Evolutionary conservation across 2,797 vertebrate genomes (phyloP), one percentile per base, ranked within the genome.

Genomic region (Novumbra hubbsi): DNA sequence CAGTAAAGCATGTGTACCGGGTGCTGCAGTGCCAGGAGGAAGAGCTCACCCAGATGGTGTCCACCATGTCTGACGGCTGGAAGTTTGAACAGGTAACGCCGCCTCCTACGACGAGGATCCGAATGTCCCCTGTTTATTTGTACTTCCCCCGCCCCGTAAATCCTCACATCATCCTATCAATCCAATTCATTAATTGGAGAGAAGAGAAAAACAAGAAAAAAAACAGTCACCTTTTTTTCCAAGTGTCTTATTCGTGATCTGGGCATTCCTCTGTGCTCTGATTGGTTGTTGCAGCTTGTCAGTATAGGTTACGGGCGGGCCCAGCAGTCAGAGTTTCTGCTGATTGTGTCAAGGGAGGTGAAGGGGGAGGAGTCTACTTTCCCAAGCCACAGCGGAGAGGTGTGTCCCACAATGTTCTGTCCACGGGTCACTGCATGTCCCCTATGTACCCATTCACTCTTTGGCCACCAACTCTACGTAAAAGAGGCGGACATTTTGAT

Each of bases 11-110:
- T 0, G 97, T 99, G 80, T 99, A 99, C 83, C 91, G 97, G 85
- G 97, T 99, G 38, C 93, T 99, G 71, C 97, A 99, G 90, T 99
- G 97, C 88, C 97, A 99, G 80, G 97, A 99, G 80, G 97, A 99
- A 73, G 97, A 98, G 80, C 96, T 98, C 62, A 99, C 97, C 0
- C 97, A 99, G 92, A 99, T 99, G 97, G 97, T 99, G 76, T 99
- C 97, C 52, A 99, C 97, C 19, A 99, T 99, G 97, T 99, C 97
- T 0, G 97, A 99, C 0, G 97, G 97, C 2, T 99, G 97, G 97
- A 98, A 97, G 87, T 99, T 99, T 19, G 97, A 99, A 84, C 97
- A 99, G 96, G 97, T 98, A 88, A 76, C 65, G 24, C 21, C 21
- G 8, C 45, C 45, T 41, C 16, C 68, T 1, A 14, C 15, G 7